These are phyloP conservation scores for Empidonax alnorum DNA, from an alignment of 2,113 vertebrate species.

Conservation along the genomic window DNA sequence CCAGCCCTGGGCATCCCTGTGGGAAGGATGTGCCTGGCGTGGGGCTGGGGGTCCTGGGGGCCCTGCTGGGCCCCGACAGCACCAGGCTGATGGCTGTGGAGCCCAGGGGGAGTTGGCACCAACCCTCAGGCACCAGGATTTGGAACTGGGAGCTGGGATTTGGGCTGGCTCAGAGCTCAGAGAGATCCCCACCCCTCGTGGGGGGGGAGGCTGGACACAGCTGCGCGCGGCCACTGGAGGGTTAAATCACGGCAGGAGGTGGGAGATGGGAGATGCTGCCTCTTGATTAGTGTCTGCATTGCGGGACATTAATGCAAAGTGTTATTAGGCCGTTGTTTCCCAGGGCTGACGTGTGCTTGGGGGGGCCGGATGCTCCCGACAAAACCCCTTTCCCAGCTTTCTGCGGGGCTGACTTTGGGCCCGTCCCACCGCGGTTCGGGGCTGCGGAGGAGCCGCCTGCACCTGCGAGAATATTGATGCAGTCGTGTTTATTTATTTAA, in stretches of 20 bases:
- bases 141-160: background rate
- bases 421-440: accelerated
- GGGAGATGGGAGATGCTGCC: background rate
- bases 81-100: accelerated
- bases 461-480: background rate
- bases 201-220: background rate
- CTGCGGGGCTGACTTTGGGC: accelerated
- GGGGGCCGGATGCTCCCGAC: background rate
- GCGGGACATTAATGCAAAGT: background rate
- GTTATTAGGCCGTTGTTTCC: background rate
- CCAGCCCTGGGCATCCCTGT: background rate
- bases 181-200: accelerated
- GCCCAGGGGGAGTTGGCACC: accelerated
- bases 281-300: background rate
- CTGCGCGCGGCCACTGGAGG: accelerated
- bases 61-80: background rate
- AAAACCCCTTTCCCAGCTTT: background rate
- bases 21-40: accelerated
- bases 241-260: background rate
- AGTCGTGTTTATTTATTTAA: background rate
- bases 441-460: background rate
- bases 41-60: background rate
- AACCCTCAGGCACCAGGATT: accelerated
- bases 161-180: background rate
- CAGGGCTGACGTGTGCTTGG: background rate